phyloP scores from a whole-genome alignment of 2,888 invertebrate genomes.

The Leptopilina myrica region DNA sequence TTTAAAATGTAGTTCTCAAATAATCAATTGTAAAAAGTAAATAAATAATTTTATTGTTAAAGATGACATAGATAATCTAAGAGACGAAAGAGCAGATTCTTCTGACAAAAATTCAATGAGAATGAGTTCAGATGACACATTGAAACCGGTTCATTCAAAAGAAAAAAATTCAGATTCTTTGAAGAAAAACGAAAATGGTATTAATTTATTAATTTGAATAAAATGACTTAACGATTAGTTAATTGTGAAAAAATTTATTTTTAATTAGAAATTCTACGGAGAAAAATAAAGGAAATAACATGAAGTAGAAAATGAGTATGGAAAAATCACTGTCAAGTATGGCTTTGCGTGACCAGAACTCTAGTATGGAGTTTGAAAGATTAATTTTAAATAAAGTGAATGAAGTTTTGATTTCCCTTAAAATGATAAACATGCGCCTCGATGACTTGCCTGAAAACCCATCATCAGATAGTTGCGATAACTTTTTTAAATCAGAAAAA shows the following conservation, averaged over 20 bases:
- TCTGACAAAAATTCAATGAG: not conserved
- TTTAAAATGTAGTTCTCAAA: not conserved
- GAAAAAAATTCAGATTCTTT: conserved; percentile 1
- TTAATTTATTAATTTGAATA: conserved; percentile 1
- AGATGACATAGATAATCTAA: not conserved
- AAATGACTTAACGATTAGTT: not conserved
- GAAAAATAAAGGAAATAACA: not conserved
- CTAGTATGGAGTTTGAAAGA: not conserved
- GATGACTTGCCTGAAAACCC: not conserved
- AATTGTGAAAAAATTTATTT: not conserved
- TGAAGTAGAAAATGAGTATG: not conserved
- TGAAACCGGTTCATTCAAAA: not conserved
- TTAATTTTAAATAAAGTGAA: not conserved
- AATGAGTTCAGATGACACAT: not conserved
- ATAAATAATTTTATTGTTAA: not conserved
- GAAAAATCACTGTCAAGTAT: not conserved
- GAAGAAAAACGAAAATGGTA: not conserved
- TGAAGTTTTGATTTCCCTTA: too few relatives aligned
- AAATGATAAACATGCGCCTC: not conserved
- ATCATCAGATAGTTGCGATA: not conserved
- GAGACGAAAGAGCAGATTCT: too few relatives aligned
- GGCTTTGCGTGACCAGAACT: not conserved
- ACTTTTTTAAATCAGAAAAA: not conserved
- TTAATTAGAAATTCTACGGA: not conserved
- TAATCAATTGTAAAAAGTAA: not conserved